Conservation (phyloP, 2,797 vertebrate species). For the Sebastiscus tertius region DNA sequence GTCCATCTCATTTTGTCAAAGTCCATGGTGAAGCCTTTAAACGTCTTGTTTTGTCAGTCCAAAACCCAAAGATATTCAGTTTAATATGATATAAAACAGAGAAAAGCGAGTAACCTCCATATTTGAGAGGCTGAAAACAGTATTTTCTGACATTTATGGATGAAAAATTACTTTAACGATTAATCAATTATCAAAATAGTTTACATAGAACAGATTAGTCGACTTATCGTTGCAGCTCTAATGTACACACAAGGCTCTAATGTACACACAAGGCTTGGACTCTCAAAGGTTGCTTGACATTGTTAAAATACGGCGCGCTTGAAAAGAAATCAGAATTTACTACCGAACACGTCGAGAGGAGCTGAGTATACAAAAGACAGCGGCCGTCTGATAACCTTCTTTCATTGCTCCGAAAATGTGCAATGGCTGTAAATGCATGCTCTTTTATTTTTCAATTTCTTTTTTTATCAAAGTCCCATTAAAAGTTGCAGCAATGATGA, state of each 20-base stretch:
- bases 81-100: no score
- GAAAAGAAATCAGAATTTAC: neutral
- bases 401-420: neutral
- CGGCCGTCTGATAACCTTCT: neutral
- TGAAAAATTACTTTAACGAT: no score
- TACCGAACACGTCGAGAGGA: neutral
- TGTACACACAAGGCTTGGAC: neutral
- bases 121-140: no score
- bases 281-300: neutral
- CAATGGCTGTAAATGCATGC: neutral
- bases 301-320: neutral
- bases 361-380: neutral
- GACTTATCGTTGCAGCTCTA: no score
- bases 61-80: no score
- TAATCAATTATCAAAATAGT: no score
- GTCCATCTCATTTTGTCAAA: no score
- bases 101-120: no score
- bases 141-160: no score
- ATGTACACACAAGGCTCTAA: neutral
- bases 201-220: no score
- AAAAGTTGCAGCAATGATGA: conserved; percentile 3
- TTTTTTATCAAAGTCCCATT: neutral
- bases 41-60: no score
- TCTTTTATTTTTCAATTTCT: neutral
- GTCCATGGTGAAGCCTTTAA: no score